These are phyloP conservation scores for Pyrrhosoma nymphula DNA, from an alignment of 2,888 invertebrate genomes.

Conservation along the genomic window DNA sequence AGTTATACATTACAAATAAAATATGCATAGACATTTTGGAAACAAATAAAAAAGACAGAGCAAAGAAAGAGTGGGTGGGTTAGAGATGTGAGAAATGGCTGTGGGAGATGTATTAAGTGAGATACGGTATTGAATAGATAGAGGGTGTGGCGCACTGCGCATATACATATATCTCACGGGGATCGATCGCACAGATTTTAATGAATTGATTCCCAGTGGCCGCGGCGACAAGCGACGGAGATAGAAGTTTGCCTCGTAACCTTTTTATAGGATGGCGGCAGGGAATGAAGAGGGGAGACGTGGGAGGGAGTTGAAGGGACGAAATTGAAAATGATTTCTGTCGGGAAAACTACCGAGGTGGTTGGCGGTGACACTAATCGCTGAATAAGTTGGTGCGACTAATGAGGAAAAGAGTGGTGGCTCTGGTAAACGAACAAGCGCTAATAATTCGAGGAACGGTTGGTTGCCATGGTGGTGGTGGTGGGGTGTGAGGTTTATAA, in stretches of 20 bases:
- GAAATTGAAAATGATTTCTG: constrained; percentile 53
- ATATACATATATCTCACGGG: not conserved
- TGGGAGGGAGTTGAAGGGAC: not conserved
- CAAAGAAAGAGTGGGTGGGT: not conserved
- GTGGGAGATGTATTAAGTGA: not conserved
- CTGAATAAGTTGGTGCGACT: constrained; percentile 43
- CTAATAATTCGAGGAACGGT: not conserved
- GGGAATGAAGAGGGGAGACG: not conserved
- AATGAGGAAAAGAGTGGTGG: not conserved
- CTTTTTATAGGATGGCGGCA: not conserved
- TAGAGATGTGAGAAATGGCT: not conserved
- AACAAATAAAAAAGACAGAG: too few relatives aligned
- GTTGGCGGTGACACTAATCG: constrained; percentile 14
- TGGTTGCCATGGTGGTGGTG: not conserved
- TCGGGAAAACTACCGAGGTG: not conserved
- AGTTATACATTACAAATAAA: too few relatives aligned
- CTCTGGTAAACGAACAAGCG: not conserved
- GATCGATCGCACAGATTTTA: constrained; percentile 19
- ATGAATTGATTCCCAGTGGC: constrained; percentile 42
- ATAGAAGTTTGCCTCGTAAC: not conserved
- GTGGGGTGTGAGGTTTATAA: not conserved
- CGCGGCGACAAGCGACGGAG: not conserved
- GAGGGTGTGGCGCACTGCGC: not conserved
- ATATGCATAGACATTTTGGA: too few relatives aligned
- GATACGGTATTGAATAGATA: not conserved